Evolutionary conservation across 1,140 invertebrate species (phyloP).

Genomic region (Atopsyche davidsoni): DNA sequence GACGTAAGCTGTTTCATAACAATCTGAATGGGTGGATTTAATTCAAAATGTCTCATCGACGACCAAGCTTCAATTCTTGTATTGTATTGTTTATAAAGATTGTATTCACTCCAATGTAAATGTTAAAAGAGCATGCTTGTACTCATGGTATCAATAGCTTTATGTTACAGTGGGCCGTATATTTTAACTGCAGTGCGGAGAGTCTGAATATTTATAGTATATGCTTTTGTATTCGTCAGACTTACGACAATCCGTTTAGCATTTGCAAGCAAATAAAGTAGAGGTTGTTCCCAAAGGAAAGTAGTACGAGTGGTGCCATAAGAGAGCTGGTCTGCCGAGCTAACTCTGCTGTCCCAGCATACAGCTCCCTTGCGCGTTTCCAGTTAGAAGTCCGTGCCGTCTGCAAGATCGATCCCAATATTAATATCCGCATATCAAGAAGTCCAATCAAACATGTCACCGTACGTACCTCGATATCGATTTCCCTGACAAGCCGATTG

Average conservation of each 20-base stretch:
- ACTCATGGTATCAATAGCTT: too few species aligned
- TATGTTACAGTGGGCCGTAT: too few species aligned
- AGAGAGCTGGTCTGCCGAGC: slow-evolving; percentile 38
- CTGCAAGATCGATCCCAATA: slow-evolving; percentile 29
- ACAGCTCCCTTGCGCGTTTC: slow-evolving; percentile 50
- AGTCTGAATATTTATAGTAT: background rate
- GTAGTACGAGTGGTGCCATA: slow-evolving; percentile 42
- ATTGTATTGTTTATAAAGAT: too few species aligned
- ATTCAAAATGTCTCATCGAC: too few species aligned
- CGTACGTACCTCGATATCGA: slow-evolving; percentile 17
- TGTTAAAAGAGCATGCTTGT: too few species aligned
- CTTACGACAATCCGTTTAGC: slow-evolving; percentile 56
- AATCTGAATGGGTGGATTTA: too few species aligned
- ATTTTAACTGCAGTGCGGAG: too few species aligned
- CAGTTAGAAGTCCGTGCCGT: slow-evolving; percentile 42
- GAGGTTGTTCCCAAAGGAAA: slow-evolving; percentile 62
- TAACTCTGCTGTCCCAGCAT: slow-evolving; percentile 51
- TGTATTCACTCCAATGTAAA: too few species aligned
- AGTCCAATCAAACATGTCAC: too few species aligned
- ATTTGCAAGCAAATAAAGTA: slow-evolving; percentile 64
- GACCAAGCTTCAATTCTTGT: too few species aligned
- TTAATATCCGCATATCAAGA: too few species aligned
- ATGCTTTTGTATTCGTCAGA: background rate
- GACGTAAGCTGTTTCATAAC: too few species aligned
- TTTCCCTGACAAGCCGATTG: slow-evolving; percentile 36